Conservation (phyloP, 2,797 vertebrate genomes). For the Parauchenoglanis punctatus region DNA sequence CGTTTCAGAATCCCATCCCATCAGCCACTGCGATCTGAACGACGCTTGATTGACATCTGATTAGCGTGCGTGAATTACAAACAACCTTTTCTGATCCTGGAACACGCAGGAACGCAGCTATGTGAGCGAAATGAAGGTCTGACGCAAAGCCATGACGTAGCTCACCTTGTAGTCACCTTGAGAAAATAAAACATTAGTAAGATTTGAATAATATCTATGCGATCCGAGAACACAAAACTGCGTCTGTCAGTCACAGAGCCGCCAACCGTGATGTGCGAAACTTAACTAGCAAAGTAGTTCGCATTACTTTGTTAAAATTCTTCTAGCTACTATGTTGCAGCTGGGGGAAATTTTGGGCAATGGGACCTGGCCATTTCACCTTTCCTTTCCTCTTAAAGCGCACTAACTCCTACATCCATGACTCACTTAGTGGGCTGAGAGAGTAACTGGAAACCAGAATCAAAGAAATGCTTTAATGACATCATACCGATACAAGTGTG, state of each 20-base stretch:
- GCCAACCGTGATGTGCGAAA: neutral
- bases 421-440: neutral
- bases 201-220: neutral
- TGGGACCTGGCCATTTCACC: neutral
- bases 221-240: neutral
- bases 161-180: neutral
- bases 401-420: neutral
- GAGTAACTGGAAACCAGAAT: conserved; percentile 10
- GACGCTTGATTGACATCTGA: neutral
- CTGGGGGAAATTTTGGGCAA: neutral
- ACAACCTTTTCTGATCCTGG: neutral
- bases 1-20: neutral
- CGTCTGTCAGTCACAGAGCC: too few relatives aligned
- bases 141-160: neutral
- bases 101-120: neutral
- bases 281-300: neutral
- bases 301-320: neutral
- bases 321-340: too few relatives aligned
- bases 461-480: conserved; percentile 18
- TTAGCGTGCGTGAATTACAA: neutral
- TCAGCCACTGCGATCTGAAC: too few relatives aligned
- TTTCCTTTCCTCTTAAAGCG: neutral
- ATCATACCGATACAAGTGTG: neutral
- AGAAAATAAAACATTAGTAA: neutral
- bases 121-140: neutral